Evolutionary conservation across 2,888 invertebrate species (phyloP), one percentile per base, ranked within the genome.

Genomic region (Trissonchulus sp.): DNA sequence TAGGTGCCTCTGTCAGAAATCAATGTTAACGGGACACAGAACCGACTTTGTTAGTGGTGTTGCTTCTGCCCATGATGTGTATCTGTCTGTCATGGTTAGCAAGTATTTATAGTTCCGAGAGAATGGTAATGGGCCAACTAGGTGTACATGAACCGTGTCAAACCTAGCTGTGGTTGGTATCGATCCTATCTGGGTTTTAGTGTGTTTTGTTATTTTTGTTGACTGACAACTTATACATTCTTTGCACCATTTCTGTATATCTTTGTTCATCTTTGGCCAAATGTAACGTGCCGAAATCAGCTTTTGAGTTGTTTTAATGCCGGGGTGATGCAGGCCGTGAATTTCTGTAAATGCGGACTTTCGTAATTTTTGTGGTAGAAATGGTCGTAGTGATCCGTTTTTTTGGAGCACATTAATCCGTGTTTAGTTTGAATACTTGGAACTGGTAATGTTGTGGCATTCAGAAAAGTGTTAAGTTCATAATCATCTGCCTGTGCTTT

Each of bases 1-100:
- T 65, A 34, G 15, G 65, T 34, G 15, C 65, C 65, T 65, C 65
- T 30, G 34, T 65, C 65, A n/a, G 71, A 35, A 37, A 69, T 69
- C 8, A 69, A 3, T 36, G 37, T 36, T n/a, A 15, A 34, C 28
- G 65, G 33, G 34, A 69, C 71, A 8, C 71, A n/a, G n/a, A 69
- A 69, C 8, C 71, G 35, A 69, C 71, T 35, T 8, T 8, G 31
- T 34, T 30, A 65, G 31, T n/a, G 65, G 65, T 18, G 34, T 65
- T 8, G 65, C 65, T n/a, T 65, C n/a, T 3, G 65, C 31, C 65
- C 65, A 65, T 65, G 31, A 8, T n/a, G 65, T 15, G 65, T 31
- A 65, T 18, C 65, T 30, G 65, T 65, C 65, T 30, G 34, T 65
- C 8, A 65, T n/a, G 15, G 65, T 65, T 8, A 65, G 31, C 65